Evolutionary conservation across 2,797 vertebrate species (phyloP), one percentile per base, ranked within the genome.

Genomic region (Malacoctenus gilli): DNA sequence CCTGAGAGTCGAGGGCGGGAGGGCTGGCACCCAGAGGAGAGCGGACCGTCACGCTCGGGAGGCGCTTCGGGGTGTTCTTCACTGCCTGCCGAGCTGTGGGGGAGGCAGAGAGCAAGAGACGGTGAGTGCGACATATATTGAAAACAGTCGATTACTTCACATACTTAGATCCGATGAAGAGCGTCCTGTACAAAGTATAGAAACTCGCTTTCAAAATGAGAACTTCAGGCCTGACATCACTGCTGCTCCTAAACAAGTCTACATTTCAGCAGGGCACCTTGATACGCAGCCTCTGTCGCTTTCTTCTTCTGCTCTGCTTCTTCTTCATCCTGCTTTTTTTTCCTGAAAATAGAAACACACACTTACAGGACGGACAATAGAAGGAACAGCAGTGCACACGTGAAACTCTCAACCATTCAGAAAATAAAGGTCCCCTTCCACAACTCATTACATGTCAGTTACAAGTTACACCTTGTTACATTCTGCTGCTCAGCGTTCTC

Each of bases 261-360:
- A 2, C 9, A 28, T 28, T 28, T 2, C 9, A 2, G 5, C 2
- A 20, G 43, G 16, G 37, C 28, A 98, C 97, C 95, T 80, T 96
- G 96, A 86, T 93, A 98, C 8, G 97, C 96, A 36, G 91, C 91
- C 82, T 99, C 97, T 59, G 96, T 98, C 65, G 95, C 94, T 87
- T 94, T 96, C 76, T 92, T 95, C 80, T 96, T 99, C 79, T 95
- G 93, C 65, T 98, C 96, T 50, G 95, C 96, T 58, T 98, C 96
- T 14, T 98, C 96, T 43, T 99, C 97, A 14, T 97, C 94, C 82
- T 96, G 91, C 77, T 95, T 98, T 89, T 95, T 98, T 81, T 96
- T 98, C 88, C 97, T 99, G 61, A 9, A 18, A 42, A 20, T 42
- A 56, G 46, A 2, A 66, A 11, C 52, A n/a, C n/a, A n/a, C 2